These are phyloP conservation scores for Planococcus citri DNA, from an alignment of 1,140 invertebrate species.

Conservation along the genomic window DNA sequence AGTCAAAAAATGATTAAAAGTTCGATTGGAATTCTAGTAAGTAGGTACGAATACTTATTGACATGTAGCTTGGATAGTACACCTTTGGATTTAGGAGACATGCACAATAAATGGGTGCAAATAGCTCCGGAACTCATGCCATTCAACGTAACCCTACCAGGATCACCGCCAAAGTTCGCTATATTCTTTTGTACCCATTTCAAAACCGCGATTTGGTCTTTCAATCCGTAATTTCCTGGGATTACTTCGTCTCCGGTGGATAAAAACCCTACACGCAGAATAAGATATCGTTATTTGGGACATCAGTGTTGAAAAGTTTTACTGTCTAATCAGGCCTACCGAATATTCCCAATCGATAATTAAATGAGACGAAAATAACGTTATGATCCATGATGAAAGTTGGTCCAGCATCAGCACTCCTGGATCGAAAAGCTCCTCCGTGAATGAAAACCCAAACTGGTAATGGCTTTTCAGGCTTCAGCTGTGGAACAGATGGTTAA, in stretches of 20 bases:
- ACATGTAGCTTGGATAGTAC: too few species aligned
- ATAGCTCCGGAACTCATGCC: neutral
- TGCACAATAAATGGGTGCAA: neutral
- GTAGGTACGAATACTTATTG: neutral
- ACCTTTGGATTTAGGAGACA: neutral
- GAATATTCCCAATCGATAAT: slow-evolving; percentile 56
- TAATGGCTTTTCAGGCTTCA: neutral
- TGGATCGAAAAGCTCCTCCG: slow-evolving; percentile 44
- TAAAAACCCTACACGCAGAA: neutral
- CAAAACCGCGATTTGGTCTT: neutral
- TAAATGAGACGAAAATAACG: slow-evolving; percentile 60
- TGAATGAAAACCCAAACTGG: slow-evolving; percentile 54
- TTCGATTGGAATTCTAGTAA: neutral
- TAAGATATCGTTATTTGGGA: too few species aligned
- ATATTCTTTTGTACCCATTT: neutral
- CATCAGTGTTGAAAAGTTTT: too few species aligned
- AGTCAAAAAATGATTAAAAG: neutral
- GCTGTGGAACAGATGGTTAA: neutral
- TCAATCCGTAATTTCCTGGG: neutral
- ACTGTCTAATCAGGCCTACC: slow-evolving; percentile 32
- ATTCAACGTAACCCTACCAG: neutral
- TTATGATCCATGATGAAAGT: slow-evolving; percentile 59
- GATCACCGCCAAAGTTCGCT: neutral
- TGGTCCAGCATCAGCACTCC: slow-evolving; percentile 43
- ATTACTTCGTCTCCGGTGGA: neutral